These are phyloP conservation scores for Gisinianus flammeolus DNA, from an alignment of 2,888 invertebrate species.

Conservation along the genomic window DNA sequence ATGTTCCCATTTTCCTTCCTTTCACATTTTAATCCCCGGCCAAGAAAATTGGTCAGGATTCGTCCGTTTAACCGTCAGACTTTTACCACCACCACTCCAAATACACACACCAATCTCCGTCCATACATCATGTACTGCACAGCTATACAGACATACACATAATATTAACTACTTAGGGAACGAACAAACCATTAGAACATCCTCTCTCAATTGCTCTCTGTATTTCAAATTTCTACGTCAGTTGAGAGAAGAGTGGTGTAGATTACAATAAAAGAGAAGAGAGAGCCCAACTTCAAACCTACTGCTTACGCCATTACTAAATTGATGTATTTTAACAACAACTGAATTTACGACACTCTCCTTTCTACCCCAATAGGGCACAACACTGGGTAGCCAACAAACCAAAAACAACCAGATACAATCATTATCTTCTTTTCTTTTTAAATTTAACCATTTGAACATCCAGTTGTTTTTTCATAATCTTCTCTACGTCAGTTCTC, in stretches of 20 bases:
- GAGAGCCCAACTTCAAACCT: conserved; percentile 29
- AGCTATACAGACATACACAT: neutral
- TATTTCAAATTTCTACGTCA: conserved; percentile 1
- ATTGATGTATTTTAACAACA: conserved; percentile 30
- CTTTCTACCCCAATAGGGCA: conserved; percentile 19
- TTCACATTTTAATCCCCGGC: conserved; percentile 23
- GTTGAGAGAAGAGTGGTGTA: neutral
- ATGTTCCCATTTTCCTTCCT: conserved; percentile 27
- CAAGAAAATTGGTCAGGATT: conserved; percentile 23
- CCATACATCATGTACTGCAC: neutral
- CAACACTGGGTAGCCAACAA: neutral
- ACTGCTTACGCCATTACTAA: conserved; percentile 32
- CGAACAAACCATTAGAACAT: conserved; percentile 23
- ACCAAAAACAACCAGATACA: neutral
- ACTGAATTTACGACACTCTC: conserved; percentile 22
- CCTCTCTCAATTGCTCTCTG: conserved; percentile 2
- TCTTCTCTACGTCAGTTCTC: neutral
- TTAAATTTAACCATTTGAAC: neutral
- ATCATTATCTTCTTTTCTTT: neutral
- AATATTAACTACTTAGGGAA: conserved; percentile 1
- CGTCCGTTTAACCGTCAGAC: conserved; percentile 8
- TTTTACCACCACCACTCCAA: neutral
- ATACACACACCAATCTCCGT: neutral
- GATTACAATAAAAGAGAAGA: neutral
- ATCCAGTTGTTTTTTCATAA: conserved; percentile 2